Percentiles rank a stretch among this genome's conserved stretches.
Evolutionary conservation across 2,113 vertebrate genomes (phyloP).

Genomic region (Chloropsis hardwickii): DNA sequence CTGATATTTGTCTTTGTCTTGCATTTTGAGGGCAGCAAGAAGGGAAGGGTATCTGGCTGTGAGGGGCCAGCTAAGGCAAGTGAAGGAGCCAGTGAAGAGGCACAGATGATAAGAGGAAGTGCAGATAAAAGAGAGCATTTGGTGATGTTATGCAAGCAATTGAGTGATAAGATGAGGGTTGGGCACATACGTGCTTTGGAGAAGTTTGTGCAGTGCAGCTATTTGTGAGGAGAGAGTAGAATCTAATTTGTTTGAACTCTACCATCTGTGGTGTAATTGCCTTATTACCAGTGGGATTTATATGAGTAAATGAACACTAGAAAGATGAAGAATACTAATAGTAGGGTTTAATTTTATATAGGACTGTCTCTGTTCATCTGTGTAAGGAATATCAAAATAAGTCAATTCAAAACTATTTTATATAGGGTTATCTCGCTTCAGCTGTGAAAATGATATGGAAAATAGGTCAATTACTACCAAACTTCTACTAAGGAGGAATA

Average conservation of each 20-base stretch:
- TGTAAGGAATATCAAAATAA: conserved; percentile 27
- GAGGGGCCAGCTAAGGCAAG: neutral
- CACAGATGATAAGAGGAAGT: neutral
- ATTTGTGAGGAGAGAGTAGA: conserved; percentile 56
- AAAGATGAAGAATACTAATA: conserved; percentile 61
- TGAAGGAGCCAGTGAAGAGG: neutral
- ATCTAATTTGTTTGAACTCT: conserved; percentile 72
- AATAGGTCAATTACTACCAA: conserved; percentile 20
- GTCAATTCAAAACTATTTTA: conserved; percentile 22
- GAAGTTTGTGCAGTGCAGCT: conserved; percentile 42
- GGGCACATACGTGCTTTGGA: neutral
- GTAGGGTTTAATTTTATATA: conserved; percentile 50
- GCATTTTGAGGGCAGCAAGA: neutral
- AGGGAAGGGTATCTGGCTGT: neutral
- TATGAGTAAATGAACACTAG: conserved; percentile 64
- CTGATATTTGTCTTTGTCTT: neutral
- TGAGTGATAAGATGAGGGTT: neutral
- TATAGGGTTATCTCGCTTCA: conserved; percentile 17
- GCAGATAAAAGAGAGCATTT: neutral
- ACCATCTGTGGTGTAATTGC: conserved; percentile 73
- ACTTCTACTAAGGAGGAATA: neutral
- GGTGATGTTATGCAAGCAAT: neutral
- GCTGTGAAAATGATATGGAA: conserved; percentile 24
- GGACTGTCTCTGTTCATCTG: neutral
- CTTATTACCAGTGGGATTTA: conserved; percentile 72